phyloP scores from a whole-genome alignment of 2,888 invertebrate species.

The Pseudanteris insignis region DNA sequence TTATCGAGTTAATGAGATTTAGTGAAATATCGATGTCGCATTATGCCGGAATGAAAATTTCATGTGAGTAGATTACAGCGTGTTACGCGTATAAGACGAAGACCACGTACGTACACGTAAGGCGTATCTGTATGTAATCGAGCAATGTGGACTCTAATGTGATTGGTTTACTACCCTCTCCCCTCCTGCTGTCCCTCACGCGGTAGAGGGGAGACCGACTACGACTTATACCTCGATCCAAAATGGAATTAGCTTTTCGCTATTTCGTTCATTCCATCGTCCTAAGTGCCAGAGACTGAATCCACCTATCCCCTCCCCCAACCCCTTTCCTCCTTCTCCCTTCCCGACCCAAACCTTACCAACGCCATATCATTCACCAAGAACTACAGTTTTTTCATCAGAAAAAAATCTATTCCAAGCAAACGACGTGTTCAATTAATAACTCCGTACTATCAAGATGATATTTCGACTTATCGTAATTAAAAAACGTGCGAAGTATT shows the following conservation, averaged over 20 bases:
- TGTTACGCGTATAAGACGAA: slow-evolving; percentile 21
- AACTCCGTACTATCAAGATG: no score
- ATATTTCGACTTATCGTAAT: no score
- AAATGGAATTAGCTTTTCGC: slow-evolving; percentile 62
- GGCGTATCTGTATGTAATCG: slow-evolving; percentile 38
- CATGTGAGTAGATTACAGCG: slow-evolving; percentile 35
- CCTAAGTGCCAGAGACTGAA: slow-evolving; percentile 50
- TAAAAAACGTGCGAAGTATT: background rate
- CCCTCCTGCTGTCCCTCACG: no score
- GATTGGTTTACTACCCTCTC: slow-evolving; percentile 59
- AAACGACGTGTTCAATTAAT: no score
- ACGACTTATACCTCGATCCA: slow-evolving; percentile 52
- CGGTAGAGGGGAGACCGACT: slow-evolving; percentile 31
- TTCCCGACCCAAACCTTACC: no score
- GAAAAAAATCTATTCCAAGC: slow-evolving; percentile 27
- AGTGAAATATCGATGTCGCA: slow-evolving; percentile 37
- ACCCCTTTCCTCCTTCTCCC: no score
- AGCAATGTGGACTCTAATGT: slow-evolving; percentile 55
- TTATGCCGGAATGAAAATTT: slow-evolving; percentile 37
- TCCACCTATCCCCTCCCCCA: no score
- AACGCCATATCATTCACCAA: no score
- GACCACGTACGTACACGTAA: slow-evolving; percentile 16
- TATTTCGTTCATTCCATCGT: slow-evolving; percentile 55
- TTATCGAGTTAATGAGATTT: slow-evolving; percentile 30
- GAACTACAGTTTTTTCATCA: slow-evolving; percentile 27